Evolutionary conservation across 1,140 invertebrate species (phyloP), one percentile per base, ranked within the genome.

Genomic region (Apolygus lucorum): DNA sequence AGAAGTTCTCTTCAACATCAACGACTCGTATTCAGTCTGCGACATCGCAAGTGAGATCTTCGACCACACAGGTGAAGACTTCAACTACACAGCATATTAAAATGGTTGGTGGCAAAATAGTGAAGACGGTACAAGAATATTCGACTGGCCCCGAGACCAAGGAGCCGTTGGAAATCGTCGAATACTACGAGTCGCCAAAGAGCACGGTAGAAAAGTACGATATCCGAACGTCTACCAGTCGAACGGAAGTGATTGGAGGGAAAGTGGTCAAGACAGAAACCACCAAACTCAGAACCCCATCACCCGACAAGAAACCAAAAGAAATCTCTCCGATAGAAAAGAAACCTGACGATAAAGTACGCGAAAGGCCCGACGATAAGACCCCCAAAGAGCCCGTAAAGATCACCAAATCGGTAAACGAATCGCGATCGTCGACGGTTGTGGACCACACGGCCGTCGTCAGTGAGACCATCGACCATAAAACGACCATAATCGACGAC

Each of bases 41-140:
- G 8, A 11, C 34, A 17, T 49, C 34, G 17, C 34, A 17, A 49
- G 34, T 49, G 34, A 17, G 17, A 11, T 49, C 34, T 11, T 11
- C 34, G 8, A 49, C 34, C 34, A 49, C 34, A 8, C 8, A 49
- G 49, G 25, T n/a, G 1, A 27, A 1, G n/a, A 27, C 21, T 26
- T 52, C 69, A 1, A 28, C 42, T 1, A 34, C 13, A 25, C 42
- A 26, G 2, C 27, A 62, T 1, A 66, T 72, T n/a, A 68, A 66
- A 13, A 72, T 73, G 70, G 72, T 73, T n/a, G 72, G 70, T 11
- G 70, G 70, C 28, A 73, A 73, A 66, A 28, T 73, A 17, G 64
- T 73, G 0, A 72, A 73, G 62, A 66, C 67, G 1, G 63, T 54
- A 27, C 21, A 21, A n/a, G 22, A 67, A 42, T 13, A 42, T 25